A percentile compares a stretch with the other conserved stretches of the same genome.
Evolutionary conservation across 2,113 vertebrate species (phyloP).

Genomic region (Tangachromis dhanisi): DNA sequence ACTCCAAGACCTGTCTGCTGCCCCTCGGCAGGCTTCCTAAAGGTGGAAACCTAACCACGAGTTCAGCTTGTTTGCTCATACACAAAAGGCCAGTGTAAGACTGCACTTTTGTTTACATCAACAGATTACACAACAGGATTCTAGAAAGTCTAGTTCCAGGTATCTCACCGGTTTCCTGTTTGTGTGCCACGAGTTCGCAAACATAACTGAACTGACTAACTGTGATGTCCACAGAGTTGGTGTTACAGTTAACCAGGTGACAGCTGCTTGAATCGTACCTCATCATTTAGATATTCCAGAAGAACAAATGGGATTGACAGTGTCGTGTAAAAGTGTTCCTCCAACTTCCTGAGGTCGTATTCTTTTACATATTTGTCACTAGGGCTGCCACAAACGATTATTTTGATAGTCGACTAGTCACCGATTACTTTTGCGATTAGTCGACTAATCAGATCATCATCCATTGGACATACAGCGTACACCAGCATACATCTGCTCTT

Average conservation of each 20-base stretch:
- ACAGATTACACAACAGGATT: background rate
- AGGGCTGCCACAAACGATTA: no score
- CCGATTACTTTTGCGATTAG: no score
- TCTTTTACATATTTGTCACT: no score
- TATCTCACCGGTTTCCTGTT: background rate
- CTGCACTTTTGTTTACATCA: background rate
- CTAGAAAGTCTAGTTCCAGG: background rate
- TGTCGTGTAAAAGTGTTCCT: background rate
- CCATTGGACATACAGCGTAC: no score
- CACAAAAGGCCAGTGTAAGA: background rate
- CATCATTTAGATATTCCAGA: background rate
- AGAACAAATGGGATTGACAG: background rate
- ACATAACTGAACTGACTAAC: background rate
- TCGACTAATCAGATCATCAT: no score
- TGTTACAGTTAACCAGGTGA: background rate
- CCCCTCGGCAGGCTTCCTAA: background rate
- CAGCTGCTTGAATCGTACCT: rapidly evolving
- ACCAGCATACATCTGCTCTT: no score
- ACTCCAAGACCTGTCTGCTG: background rate
- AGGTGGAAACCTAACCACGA: background rate
- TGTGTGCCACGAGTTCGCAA: background rate
- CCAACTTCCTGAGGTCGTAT: background rate
- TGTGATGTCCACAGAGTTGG: background rate
- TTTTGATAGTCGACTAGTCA: no score
- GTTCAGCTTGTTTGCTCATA: background rate